A percentile compares a stretch with the other conserved stretches of the same genome.
Evolutionary conservation across 2,113 vertebrate genomes (phyloP).

Genomic region (Hepsetus odoe): DNA sequence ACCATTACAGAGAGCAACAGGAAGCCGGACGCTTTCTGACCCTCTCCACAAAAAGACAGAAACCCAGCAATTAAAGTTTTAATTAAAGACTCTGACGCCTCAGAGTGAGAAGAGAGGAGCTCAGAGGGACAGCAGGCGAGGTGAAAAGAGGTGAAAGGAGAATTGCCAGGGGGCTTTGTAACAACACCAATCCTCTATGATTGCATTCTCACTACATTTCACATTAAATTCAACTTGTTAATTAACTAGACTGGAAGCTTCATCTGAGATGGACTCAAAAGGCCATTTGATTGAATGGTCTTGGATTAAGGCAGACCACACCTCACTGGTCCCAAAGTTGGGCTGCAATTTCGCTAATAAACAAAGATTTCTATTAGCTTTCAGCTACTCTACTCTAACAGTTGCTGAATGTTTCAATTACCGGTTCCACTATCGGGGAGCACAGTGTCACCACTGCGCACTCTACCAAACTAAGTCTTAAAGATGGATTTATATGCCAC

Average conservation of each 20-base stretch:
- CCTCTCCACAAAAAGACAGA: constrained; percentile 68
- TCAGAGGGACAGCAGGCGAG: constrained; percentile 57
- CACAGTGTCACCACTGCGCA: neutral
- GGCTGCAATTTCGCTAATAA: constrained; percentile 30
- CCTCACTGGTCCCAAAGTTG: constrained; percentile 38
- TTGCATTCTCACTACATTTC: constrained; percentile 76
- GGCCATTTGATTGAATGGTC: constrained; percentile 51
- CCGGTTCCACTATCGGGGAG: neutral
- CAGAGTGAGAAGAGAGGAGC: constrained; percentile 69
- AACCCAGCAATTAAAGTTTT: constrained; percentile 79
- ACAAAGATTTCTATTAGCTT: constrained; percentile 15
- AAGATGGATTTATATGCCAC: neutral
- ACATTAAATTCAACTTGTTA: constrained; percentile 77
- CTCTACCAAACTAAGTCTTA: neutral
- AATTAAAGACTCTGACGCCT: constrained; percentile 80
- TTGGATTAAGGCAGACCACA: constrained; percentile 49
- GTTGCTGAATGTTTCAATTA: constrained; percentile 3
- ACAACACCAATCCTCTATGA: constrained; percentile 66
- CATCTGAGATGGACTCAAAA: constrained; percentile 57
- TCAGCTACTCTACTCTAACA: neutral
- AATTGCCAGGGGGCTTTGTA: constrained; percentile 73
- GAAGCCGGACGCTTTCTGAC: constrained; percentile 62
- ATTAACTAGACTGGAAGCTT: constrained; percentile 74
- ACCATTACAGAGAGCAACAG: constrained; percentile 50
- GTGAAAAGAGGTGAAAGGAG: constrained; percentile 66